phyloP scores from a whole-genome alignment of 2,113 vertebrate species.

The Brachyhypopomus occidentalis region DNA sequence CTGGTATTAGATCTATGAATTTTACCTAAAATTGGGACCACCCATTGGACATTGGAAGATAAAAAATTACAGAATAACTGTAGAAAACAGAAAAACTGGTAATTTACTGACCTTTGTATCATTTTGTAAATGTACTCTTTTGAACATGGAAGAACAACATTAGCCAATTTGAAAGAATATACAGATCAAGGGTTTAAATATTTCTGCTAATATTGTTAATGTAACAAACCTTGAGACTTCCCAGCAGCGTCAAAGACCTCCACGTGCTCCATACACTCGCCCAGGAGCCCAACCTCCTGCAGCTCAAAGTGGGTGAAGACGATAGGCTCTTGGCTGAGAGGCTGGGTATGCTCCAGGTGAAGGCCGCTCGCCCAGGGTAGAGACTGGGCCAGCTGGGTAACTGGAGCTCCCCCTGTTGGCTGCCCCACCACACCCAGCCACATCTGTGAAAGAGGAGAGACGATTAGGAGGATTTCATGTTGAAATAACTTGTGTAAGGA shows the following conservation, averaged over 20 bases:
- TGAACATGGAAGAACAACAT: not conserved
- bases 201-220: not conserved
- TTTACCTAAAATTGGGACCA: too few species aligned
- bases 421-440: slow-evolving; percentile 70
- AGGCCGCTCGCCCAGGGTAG: slow-evolving; percentile 66
- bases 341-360: slow-evolving; percentile 72
- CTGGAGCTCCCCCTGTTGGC: slow-evolving; percentile 64
- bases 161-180: too few species aligned
- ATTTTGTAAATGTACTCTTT: not conserved
- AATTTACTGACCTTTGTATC: not conserved
- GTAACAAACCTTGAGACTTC: slow-evolving; percentile 62
- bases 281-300: slow-evolving; percentile 62
- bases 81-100: too few species aligned
- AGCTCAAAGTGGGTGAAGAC: slow-evolving; percentile 73
- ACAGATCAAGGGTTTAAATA: too few species aligned
- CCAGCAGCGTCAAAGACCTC: slow-evolving; percentile 68
- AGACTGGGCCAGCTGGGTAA: slow-evolving; percentile 72
- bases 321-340: slow-evolving; percentile 55
- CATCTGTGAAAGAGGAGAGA: not conserved
- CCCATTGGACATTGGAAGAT: too few species aligned
- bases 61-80: too few species aligned
- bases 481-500: not conserved
- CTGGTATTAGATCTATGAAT: too few species aligned
- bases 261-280: slow-evolving; percentile 72
- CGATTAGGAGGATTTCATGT: not conserved